Base-by-base conservation (phyloP, 2,113 vertebrate species). In the Polypterus bichir region DNA sequence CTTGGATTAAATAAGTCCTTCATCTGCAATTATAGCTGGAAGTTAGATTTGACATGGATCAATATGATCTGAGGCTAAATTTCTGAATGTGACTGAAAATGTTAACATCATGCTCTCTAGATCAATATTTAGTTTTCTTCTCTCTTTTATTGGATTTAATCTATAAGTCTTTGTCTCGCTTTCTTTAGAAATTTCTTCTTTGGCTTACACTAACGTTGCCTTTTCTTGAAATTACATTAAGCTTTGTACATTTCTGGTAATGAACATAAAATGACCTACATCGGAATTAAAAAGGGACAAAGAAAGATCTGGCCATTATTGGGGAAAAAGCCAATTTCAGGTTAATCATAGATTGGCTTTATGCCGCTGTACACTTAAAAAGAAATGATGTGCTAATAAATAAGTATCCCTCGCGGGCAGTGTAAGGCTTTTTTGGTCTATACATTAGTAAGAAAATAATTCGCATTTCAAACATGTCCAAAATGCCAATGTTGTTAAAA, bases 161-260 rank as follows among this genome's bases (percentile, higher is more conserved):
- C 93, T 91, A 94, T 97, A 94, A 88, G 82, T 85, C 89, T 96
- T 97, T 97, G 93, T 97, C 81, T 92, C 81, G 70, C 80, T 89
- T 77, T 84, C 87, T 88, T 88, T 88, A 80, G 79, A 85, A 83
- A 68, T 77, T 85, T 84, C 79, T 83, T 71, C 64, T 71, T 76
- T 74, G 63, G 74, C 62, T 78, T 74, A 74, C 74, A 65, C 63
- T 81, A 71, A 10, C 54, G 44, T 62, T 11, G 9, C 53, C 5
- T 47, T 66, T 85, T 87, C 83, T 82, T 74, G 80, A 89, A 87
- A 88, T 77, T 76, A 83, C 88, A 91, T 86, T 88, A 87, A 84
- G 83, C 76, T 79, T 77, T 74, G 66, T 70, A 74, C 77, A 79
- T 83, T 81, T 74, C 73, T 79, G 77, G 68, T 89, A 86, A 89